These are phyloP conservation scores for Panulirus ornatus DNA, from an alignment of 1,140 invertebrate species.

Conservation along the genomic window DNA sequence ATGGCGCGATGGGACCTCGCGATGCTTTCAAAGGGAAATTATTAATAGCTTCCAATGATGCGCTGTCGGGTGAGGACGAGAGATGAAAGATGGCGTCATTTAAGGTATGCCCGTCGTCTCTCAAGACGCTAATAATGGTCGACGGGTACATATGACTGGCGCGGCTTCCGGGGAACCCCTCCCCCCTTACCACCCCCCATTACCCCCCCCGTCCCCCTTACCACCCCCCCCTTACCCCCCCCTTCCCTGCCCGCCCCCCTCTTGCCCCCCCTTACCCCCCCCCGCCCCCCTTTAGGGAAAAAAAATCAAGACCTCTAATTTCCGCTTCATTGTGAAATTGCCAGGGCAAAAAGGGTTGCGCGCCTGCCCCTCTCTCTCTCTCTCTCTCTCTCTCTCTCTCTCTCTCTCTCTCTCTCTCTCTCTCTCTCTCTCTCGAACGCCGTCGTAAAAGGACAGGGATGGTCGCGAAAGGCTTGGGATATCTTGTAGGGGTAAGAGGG, in stretches of 20 bases:
- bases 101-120: constrained; percentile 1
- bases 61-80: constrained; percentile 27
- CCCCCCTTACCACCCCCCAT: neutral
- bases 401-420: no score
- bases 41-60: constrained; percentile 38
- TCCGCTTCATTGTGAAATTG: constrained; percentile 23
- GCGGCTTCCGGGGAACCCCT: neutral
- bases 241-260: no score
- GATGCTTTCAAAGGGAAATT: constrained; percentile 35
- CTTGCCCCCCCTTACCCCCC: no score
- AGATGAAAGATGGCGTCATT: constrained; percentile 48
- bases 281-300: no score
- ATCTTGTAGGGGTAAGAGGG: no score
- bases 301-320: constrained; percentile 12
- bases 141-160: neutral
- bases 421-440: no score
- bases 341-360: constrained; percentile 2
- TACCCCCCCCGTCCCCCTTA: neutral
- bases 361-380: no score
- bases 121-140: neutral
- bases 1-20: constrained; percentile 31
- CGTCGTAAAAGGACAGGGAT: no score
- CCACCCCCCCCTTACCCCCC: neutral
- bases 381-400: no score
- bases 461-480: no score